phyloP scores from a whole-genome alignment of 2,113 vertebrate genomes.

The Eidolon helvum region DNA sequence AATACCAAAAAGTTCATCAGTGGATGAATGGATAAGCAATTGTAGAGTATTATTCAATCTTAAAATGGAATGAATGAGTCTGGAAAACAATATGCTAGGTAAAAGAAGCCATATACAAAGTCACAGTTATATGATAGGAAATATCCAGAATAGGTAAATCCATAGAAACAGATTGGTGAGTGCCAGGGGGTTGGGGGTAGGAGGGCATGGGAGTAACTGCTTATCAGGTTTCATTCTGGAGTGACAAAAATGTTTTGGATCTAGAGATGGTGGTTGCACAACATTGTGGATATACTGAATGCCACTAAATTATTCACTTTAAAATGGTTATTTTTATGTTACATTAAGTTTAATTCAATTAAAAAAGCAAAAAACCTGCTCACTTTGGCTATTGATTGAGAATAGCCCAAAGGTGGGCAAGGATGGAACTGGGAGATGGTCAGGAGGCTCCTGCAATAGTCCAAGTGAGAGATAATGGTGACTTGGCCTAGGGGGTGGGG shows the following conservation, averaged over 20 bases:
- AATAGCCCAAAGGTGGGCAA: neutral
- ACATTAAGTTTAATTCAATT: neutral
- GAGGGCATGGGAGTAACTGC: neutral
- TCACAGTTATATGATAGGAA: neutral
- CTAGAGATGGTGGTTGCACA: neutral
- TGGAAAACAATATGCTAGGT: neutral
- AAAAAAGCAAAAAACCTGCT: neutral
- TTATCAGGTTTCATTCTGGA: neutral
- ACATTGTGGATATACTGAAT: neutral
- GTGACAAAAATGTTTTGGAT: neutral
- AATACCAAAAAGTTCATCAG: neutral
- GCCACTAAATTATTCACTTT: neutral
- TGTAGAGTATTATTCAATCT: neutral
- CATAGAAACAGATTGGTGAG: neutral
- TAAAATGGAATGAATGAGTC: neutral
- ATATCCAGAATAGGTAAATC: neutral
- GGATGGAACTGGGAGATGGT: neutral
- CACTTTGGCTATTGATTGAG: neutral
- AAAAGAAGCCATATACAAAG: neutral
- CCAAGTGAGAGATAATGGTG: neutral
- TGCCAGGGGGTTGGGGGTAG: neutral
- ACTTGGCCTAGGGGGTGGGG: neutral
- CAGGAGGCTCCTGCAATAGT: neutral
- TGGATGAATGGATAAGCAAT: neutral
- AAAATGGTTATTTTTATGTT: neutral